These are phyloP conservation scores for Hydropsyche tenuis DNA, from an alignment of 1,140 invertebrate genomes.

Conservation along the genomic window DNA sequence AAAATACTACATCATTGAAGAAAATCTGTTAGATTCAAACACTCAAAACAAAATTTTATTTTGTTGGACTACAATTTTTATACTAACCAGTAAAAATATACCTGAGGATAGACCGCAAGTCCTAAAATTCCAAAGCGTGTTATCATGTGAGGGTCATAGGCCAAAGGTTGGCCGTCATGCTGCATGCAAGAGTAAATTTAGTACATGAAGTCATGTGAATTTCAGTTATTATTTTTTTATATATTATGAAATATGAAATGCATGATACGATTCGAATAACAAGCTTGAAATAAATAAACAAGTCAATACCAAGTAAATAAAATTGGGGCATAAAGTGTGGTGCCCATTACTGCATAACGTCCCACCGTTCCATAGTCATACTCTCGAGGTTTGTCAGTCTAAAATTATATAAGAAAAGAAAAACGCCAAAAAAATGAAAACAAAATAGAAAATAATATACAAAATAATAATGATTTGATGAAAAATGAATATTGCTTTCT, in stretches of 20 bases:
- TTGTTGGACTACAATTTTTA: not conserved
- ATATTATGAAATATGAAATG: too few species aligned
- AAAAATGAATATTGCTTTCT: constrained; percentile 19
- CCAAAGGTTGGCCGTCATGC: constrained; percentile 47
- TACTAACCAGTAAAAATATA: constrained; percentile 51
- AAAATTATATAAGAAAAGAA: constrained; percentile 45
- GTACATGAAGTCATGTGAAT: not conserved
- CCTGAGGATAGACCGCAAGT: constrained; percentile 47
- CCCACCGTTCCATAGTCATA: constrained; percentile 64
- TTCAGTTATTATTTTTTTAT: too few species aligned
- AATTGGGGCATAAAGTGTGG: constrained; percentile 66
- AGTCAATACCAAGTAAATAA: constrained; percentile 66
- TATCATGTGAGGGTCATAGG: constrained; percentile 50
- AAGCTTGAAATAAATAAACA: too few species aligned
- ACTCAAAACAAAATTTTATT: not conserved
- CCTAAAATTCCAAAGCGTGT: constrained; percentile 49
- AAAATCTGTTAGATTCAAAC: constrained; percentile 17
- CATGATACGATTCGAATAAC: too few species aligned
- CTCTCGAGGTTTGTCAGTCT: constrained; percentile 58
- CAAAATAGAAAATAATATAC: constrained; percentile 40
- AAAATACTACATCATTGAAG: not conserved
- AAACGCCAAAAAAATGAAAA: constrained; percentile 45
- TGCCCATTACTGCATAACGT: constrained; percentile 68
- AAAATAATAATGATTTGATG: constrained; percentile 7
- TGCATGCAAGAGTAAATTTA: constrained; percentile 41